Evolutionary conservation across 92 coral and sea anemone genomes (phyloP).

Genomic region (Zoanthus gigantus): DNA sequence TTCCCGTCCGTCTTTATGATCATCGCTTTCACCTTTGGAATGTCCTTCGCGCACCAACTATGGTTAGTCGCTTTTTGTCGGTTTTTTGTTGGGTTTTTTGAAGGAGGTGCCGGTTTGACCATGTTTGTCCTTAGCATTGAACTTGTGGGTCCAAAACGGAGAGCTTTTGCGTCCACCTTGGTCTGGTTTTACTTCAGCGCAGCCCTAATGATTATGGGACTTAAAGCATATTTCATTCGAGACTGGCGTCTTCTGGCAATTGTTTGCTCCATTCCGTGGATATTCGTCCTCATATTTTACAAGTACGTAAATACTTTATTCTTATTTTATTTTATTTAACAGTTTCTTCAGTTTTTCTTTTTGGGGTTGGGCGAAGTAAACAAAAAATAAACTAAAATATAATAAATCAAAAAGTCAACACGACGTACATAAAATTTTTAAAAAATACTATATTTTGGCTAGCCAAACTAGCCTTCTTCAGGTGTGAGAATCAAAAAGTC

Average conservation of each 20-base stretch:
- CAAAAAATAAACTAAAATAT: too few relatives aligned
- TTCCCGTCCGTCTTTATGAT: constrained; percentile 61
- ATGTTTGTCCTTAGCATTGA: constrained; percentile 77
- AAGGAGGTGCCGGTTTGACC: constrained; percentile 66
- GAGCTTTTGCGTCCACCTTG: constrained; percentile 76
- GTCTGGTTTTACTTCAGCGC: constrained; percentile 78
- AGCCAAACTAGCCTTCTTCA: too few relatives aligned
- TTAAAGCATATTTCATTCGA: constrained; percentile 75
- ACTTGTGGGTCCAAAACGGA: constrained; percentile 76
- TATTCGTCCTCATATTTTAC: constrained; percentile 74
- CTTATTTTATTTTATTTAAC: too few relatives aligned
- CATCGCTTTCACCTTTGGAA: constrained; percentile 57
- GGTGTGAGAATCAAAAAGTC: too few relatives aligned
- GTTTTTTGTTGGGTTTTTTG: constrained; percentile 59
- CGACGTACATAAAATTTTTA: too few relatives aligned
- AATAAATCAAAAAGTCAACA: too few relatives aligned
- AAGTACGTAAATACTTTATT: constrained; percentile 53
- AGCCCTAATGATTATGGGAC: constrained; percentile 69
- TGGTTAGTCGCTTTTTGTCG: constrained; percentile 70
- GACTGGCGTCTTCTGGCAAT: constrained; percentile 77
- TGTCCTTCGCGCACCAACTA: constrained; percentile 58
- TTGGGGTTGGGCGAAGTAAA: too few relatives aligned
- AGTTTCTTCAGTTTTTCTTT: too few relatives aligned
- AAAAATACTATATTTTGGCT: too few relatives aligned
- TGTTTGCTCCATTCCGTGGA: constrained; percentile 71